Conservation (phyloP, 2,888 invertebrate genomes). For the Rhamphomyia laevipes region DNA sequence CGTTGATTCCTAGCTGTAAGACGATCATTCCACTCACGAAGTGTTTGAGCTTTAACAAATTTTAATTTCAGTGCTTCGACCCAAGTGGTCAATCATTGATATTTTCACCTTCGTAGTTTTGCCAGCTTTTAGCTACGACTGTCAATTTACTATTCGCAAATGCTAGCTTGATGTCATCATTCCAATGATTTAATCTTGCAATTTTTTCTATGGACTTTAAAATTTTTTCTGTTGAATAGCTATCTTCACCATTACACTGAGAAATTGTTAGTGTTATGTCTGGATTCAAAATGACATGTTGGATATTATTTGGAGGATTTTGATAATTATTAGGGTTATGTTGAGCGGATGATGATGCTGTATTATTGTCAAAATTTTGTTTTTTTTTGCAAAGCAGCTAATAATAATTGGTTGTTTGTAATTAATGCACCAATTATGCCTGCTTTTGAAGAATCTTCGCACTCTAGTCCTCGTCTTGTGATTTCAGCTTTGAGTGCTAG, state of each 20-base stretch:
- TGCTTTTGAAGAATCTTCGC: too few relatives aligned
- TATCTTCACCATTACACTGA: background rate
- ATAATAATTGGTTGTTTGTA: too few relatives aligned
- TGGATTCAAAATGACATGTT: background rate
- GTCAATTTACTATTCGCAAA: background rate
- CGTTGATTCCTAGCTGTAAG: background rate
- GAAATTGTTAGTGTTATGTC: background rate
- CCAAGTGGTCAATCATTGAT: background rate
- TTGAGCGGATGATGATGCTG: too few relatives aligned
- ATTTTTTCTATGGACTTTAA: background rate
- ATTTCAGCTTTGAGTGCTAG: too few relatives aligned
- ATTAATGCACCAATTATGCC: too few relatives aligned
- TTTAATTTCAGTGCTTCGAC: background rate
- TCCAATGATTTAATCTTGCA: background rate
- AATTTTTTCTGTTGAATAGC: background rate
- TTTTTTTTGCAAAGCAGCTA: too few relatives aligned
- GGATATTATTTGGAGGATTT: too few relatives aligned
- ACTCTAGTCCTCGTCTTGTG: too few relatives aligned
- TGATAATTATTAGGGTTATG: too few relatives aligned
- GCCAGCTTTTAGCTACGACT: background rate
- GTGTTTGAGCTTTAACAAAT: background rate
- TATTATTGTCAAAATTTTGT: too few relatives aligned
- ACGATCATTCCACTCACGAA: background rate
- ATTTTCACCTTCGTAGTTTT: background rate
- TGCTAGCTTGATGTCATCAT: background rate